Conservation (phyloP, 2,888 invertebrate species). For the Quadroppia sp. region DNA sequence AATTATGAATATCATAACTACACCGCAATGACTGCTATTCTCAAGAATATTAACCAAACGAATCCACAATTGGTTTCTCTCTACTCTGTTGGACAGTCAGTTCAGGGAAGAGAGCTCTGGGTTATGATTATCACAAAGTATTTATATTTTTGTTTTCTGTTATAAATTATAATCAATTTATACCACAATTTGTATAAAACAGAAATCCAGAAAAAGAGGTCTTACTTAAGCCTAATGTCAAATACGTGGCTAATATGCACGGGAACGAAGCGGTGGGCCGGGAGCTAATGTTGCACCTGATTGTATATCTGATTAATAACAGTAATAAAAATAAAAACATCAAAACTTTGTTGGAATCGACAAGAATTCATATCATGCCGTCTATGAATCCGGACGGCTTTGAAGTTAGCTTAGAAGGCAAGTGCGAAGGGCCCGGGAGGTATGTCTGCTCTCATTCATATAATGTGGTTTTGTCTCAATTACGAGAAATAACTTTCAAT, state of each 20-base stretch:
- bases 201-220: background rate
- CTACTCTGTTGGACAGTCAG: slow-evolving; percentile 88
- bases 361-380: slow-evolving; percentile 87
- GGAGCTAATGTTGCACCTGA: slow-evolving; percentile 73
- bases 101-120: slow-evolving; percentile 88
- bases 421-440: slow-evolving; percentile 41
- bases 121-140: slow-evolving; percentile 70
- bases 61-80: slow-evolving; percentile 82
- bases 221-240: slow-evolving; percentile 56
- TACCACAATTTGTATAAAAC: no score
- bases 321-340: slow-evolving; percentile 19
- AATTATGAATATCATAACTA: slow-evolving; percentile 69
- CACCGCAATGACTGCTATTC: slow-evolving; percentile 73
- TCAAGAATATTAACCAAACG: slow-evolving; percentile 71
- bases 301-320: slow-evolving; percentile 51
- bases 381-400: slow-evolving; percentile 98
- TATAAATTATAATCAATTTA: background rate
- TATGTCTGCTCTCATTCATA: background rate
- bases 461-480: no score
- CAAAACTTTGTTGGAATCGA: slow-evolving; percentile 51
- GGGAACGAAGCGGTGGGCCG: slow-evolving; percentile 84
- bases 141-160: background rate
- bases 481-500: no score
- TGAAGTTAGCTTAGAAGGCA: slow-evolving; percentile 64
- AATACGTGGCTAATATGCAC: slow-evolving; percentile 93